These are phyloP conservation scores for Nyctereutes procyonoides DNA, from an alignment of 2,113 vertebrate genomes.

Conservation along the genomic window DNA sequence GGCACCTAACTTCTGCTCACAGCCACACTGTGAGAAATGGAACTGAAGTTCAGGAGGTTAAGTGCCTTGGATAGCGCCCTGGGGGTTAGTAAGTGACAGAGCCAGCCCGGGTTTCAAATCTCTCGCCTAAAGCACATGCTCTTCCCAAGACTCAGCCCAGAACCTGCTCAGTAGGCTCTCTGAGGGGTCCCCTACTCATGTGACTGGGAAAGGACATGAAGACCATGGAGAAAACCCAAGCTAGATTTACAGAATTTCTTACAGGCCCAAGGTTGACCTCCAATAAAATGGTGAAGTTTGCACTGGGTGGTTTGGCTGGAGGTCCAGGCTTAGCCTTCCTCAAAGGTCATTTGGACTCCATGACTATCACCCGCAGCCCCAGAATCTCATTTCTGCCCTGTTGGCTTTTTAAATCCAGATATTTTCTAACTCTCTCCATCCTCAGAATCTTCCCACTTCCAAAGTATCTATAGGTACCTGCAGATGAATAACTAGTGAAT, in stretches of 20 bases:
- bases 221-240: neutral
- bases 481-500: neutral
- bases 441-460: neutral
- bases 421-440: neutral
- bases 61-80: neutral
- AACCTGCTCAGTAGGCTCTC: neutral
- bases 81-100: neutral
- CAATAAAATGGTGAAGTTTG: neutral
- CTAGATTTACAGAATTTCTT: neutral
- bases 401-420: neutral
- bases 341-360: neutral
- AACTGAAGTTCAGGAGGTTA: neutral
- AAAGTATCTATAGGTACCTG: neutral
- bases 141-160: neutral
- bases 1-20: neutral
- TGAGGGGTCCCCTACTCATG: neutral
- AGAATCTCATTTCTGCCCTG: neutral
- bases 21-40: neutral
- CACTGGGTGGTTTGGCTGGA: neutral
- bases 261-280: neutral
- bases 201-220: neutral
- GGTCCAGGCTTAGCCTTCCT: neutral
- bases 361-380: neutral
- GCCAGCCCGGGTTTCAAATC: neutral
- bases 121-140: neutral